These are phyloP conservation scores for Nemoura dubitans DNA, from an alignment of 2,888 invertebrate genomes.

Conservation along the genomic window DNA sequence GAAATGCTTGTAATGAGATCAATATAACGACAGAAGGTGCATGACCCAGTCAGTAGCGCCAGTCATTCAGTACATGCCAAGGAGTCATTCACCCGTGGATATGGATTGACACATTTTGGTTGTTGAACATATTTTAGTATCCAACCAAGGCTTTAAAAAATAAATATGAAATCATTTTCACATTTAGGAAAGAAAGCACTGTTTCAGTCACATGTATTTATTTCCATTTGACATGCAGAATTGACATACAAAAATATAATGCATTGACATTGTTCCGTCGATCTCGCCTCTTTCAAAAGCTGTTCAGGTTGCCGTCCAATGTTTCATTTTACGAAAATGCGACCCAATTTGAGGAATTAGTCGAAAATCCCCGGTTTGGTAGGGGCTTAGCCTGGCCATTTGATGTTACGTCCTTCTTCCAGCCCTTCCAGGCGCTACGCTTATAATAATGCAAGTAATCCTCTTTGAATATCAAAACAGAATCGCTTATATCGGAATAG, in stretches of 20 bases:
- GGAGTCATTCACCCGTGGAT: background rate
- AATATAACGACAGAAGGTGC: background rate
- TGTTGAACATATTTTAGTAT: background rate
- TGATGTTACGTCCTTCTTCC: background rate
- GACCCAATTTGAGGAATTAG: constrained; percentile 12
- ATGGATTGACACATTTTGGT: background rate
- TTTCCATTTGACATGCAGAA: constrained; percentile 22
- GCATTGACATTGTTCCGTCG: background rate
- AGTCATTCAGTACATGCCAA: background rate
- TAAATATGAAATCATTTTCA: background rate
- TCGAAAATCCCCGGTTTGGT: background rate
- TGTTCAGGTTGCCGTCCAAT: background rate
- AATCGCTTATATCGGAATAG: constrained; percentile 12
- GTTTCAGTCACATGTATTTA: constrained; percentile 21
- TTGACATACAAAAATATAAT: constrained; percentile 27
- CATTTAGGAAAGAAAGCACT: background rate
- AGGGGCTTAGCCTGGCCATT: background rate
- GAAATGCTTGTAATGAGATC: background rate
- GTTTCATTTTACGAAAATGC: background rate
- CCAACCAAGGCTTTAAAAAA: background rate
- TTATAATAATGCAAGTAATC: constrained; percentile 12
- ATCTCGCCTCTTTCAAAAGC: background rate
- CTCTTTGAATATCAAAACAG: constrained; percentile 12
- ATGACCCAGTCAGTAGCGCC: background rate
- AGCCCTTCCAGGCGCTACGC: background rate